phyloP scores from a whole-genome alignment of 2,888 invertebrate species.

The Agriopis leucophaearia region DNA sequence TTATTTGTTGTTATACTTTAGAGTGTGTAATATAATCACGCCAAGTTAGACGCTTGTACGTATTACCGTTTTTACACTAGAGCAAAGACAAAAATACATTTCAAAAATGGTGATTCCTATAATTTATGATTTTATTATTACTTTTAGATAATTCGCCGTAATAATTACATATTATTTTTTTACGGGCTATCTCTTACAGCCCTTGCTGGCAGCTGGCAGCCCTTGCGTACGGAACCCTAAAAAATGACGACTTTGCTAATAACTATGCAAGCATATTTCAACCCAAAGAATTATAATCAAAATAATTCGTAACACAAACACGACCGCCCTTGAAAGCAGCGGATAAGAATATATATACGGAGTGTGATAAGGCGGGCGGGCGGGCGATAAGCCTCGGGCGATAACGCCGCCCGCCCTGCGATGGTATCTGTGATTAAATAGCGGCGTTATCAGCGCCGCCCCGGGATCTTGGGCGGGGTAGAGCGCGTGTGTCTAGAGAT shows the following conservation, averaged over 20 bases:
- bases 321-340: slow-evolving; percentile 61
- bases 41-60: too few species aligned
- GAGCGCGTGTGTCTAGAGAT: slow-evolving; percentile 50
- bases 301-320: slow-evolving; percentile 50
- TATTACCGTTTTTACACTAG: too few species aligned
- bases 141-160: too few species aligned
- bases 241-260: not conserved
- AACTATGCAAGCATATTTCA: slow-evolving; percentile 9
- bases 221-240: too few species aligned
- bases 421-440: slow-evolving; percentile 82
- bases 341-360: slow-evolving; percentile 74
- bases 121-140: too few species aligned
- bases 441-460: slow-evolving; percentile 72
- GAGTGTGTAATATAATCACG: too few species aligned
- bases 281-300: slow-evolving; percentile 27
- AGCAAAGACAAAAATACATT: too few species aligned
- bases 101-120: too few species aligned
- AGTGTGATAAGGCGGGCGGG: slow-evolving; percentile 69
- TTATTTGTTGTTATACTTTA: too few species aligned
- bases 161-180: too few species aligned
- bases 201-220: too few species aligned
- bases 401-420: slow-evolving; percentile 75
- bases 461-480: slow-evolving; percentile 65
- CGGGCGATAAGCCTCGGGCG: slow-evolving; percentile 71
- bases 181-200: too few species aligned